Percentiles rank a stretch among this genome's conserved stretches.
Evolutionary conservation across 2,888 invertebrate genomes (phyloP).

Genomic region (Eilema griseolum): DNA sequence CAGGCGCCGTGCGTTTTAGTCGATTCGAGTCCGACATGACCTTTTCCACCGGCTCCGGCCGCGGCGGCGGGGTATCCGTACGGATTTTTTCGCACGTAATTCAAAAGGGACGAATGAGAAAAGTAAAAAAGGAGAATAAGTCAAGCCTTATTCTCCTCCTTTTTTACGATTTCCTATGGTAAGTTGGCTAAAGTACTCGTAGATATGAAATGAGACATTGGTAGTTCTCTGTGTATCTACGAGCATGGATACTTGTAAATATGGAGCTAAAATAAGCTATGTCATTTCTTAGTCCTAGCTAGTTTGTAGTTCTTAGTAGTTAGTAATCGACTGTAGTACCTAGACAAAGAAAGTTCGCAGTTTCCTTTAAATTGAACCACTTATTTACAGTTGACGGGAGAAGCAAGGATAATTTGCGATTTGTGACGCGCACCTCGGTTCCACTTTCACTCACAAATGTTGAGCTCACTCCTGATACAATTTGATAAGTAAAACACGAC

Average conservation of each 20-base stretch:
- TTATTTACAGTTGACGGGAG: conserved; percentile 56
- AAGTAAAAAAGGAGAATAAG: background rate
- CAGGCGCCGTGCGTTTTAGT: too few species aligned
- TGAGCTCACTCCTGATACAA: conserved; percentile 44
- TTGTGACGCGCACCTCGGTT: conserved; percentile 62
- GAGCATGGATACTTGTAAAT: background rate
- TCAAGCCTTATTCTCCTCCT: too few species aligned
- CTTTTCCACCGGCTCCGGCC: too few species aligned
- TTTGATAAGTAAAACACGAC: conserved; percentile 19
- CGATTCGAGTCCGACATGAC: too few species aligned
- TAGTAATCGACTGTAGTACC: background rate
- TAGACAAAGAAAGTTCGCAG: conserved; percentile 15
- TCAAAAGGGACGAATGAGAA: background rate
- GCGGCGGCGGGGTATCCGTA: too few species aligned
- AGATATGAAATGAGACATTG: background rate
- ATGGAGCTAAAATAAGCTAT: too few species aligned
- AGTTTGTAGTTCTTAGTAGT: background rate
- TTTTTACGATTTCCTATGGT: too few species aligned
- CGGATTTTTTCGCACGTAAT: too few species aligned
- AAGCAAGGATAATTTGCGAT: conserved; percentile 82
- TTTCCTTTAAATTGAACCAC: conserved; percentile 33
- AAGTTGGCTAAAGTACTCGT: too few species aligned
- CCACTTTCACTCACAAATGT: conserved; percentile 67
- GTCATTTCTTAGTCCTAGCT: too few species aligned
- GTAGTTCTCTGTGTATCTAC: background rate